Percentiles rank a stretch among this genome's conserved stretches.
These are phyloP conservation scores for Florisuga fusca DNA, from an alignment of 2,797 vertebrate genomes.

Conservation along the genomic window DNA sequence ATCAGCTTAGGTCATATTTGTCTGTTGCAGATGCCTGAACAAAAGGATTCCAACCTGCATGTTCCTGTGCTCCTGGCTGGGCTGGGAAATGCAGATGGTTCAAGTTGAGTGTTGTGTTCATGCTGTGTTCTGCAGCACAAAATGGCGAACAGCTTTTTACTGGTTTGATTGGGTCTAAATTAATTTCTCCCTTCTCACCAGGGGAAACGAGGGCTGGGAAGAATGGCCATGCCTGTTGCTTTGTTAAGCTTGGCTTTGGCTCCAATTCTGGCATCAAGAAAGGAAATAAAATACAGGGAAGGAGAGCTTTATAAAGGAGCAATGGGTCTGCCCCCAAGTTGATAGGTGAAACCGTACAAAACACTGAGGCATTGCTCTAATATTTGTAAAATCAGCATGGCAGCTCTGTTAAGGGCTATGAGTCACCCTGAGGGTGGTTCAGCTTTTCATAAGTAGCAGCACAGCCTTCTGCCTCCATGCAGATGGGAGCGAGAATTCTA, in stretches of 20 bases:
- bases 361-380: slow-evolving; percentile 7
- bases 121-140: neutral
- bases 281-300: slow-evolving; percentile 58
- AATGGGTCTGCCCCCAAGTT: slow-evolving; percentile 7
- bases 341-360: slow-evolving; percentile 27
- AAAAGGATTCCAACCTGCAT: slow-evolving; percentile 31
- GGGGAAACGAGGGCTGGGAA: slow-evolving; percentile 44
- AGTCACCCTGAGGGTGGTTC: slow-evolving; percentile 61
- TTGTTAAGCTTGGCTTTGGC: slow-evolving; percentile 45
- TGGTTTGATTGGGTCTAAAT: slow-evolving; percentile 26
- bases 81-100: slow-evolving; percentile 11
- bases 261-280: neutral
- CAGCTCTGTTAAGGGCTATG: slow-evolving; percentile 44
- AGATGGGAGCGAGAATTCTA: neutral
- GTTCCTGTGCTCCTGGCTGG: slow-evolving; percentile 4
- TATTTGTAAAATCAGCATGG: slow-evolving; percentile 58
- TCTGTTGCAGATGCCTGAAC: neutral
- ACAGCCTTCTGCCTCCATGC: slow-evolving; percentile 20
- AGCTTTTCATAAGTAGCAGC: slow-evolving; percentile 25
- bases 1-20: neutral
- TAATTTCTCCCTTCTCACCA: slow-evolving; percentile 1
- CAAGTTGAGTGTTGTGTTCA: neutral
- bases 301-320: slow-evolving; percentile 24
- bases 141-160: slow-evolving; percentile 10
- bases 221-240: slow-evolving; percentile 44